Conservation (phyloP, 2,888 invertebrate species). For the Scaptomyza polygonia region DNA sequence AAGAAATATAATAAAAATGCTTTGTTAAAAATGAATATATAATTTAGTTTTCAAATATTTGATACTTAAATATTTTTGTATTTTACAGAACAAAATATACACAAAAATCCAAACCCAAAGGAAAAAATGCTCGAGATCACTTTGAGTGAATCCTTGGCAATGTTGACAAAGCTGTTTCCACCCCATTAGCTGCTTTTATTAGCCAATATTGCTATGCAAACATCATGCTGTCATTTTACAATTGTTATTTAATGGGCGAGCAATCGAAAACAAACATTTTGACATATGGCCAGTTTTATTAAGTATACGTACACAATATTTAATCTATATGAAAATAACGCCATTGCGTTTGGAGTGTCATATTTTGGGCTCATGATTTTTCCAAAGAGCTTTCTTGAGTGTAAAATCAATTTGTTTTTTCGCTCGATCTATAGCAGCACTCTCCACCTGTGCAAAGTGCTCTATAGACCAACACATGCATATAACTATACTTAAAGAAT, state of each 20-base stretch:
- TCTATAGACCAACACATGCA: constrained; percentile 25
- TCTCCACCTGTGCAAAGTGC: constrained; percentile 63
- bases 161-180: constrained; percentile 43
- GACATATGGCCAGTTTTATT: constrained; percentile 40
- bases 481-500: constrained; percentile 58
- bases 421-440: constrained; percentile 34
- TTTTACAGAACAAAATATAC: constrained; percentile 26
- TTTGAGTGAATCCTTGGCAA: constrained; percentile 74
- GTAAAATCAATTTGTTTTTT: constrained; percentile 31
- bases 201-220: constrained; percentile 40
- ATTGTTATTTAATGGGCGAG: constrained; percentile 68
- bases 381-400: constrained; percentile 70
- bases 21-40: constrained; percentile 22
- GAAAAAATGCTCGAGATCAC: constrained; percentile 14
- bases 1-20: neutral
- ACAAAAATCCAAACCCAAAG: constrained; percentile 4
- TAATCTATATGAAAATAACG: constrained; percentile 1
- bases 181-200: constrained; percentile 45
- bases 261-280: constrained; percentile 25
- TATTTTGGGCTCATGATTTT: constrained; percentile 47
- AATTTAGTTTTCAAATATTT: constrained; percentile 59
- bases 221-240: constrained; percentile 71
- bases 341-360: constrained; percentile 28
- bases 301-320: constrained; percentile 2
- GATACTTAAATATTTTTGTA: too few relatives aligned